Evolutionary conservation across 2,797 vertebrate species (phyloP).

Genomic region (Phrynocephalus vlangalii): DNA sequence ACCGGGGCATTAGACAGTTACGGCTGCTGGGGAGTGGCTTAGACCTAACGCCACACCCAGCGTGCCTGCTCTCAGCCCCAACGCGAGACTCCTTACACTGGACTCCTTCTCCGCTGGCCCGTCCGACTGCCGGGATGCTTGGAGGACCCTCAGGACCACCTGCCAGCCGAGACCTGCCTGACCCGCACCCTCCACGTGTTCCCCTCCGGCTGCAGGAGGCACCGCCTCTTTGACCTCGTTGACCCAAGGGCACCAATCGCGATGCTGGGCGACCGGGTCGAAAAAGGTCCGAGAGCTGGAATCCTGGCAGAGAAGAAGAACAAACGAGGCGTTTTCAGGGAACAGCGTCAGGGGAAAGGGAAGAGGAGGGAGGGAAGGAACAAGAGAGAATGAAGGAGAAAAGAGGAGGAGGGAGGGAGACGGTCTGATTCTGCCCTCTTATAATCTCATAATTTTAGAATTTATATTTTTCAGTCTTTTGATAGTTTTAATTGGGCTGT

Average conservation of each 20-base stretch:
- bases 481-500: no score
- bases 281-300: constrained; percentile 82
- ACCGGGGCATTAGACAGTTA: background rate
- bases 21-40: no score
- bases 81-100: constrained; percentile 74
- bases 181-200: background rate
- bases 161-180: constrained; percentile 83
- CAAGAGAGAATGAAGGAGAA: background rate
- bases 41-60: no score
- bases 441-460: no score
- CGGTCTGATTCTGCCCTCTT: no score
- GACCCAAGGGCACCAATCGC: constrained; percentile 97
- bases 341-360: accelerated
- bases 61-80: accelerated
- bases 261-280: constrained; percentile 90
- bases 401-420: no score
- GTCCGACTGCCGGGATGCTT: constrained; percentile 81
- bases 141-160: constrained; percentile 82
- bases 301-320: constrained; percentile 76
- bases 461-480: no score
- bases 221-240: constrained; percentile 69
- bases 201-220: constrained; percentile 35
- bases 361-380: background rate
- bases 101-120: constrained; percentile 74
- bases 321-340: background rate